Base-by-base conservation (phyloP, 2,888 invertebrate species). In the Aquatica leii region DNA sequence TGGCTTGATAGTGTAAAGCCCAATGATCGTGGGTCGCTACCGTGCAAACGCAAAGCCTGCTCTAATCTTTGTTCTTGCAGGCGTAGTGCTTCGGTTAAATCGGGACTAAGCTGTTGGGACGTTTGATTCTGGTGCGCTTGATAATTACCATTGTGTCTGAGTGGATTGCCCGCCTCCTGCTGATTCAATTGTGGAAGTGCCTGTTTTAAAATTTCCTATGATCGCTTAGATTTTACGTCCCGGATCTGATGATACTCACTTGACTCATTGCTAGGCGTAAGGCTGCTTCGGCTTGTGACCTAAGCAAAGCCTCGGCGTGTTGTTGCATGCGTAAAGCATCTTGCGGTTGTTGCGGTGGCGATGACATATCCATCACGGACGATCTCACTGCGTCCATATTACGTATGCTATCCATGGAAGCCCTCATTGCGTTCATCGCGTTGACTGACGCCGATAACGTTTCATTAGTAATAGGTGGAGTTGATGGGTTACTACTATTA, bases 271-370 rank as follows among this genome's bases (percentile, higher is more conserved):
- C 94, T 62, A 94, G 81, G 74, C 94, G 85, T 35, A 95, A 84
- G 4, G 91, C 91, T 0, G 93, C 93, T 79, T 94, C 94, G 0
- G 94, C 94, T 76, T 95, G 94, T 71, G 92, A 92, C 76, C 94
- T 85, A 17, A 95, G 83, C 54, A 94, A 83, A 0, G 91, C 92
- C 79, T 93, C 93, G 0, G 92, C 91, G 76, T 93, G 93, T 65
- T 81, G 81, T 68, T 84, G 82, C 79, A 85, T 82, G 71, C 82
- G 76, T 5, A 83, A 79, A 40, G 82, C 83, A 62, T 82, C 82
- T 59, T 81, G 80, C 56, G 79, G 80, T 52, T 76, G 74, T 64
- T 78, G 78, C 61, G 78, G 78, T 57, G 78, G 74, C 60, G 82
- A 73, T 41, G 78, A 75, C 77, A 81, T 81, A 66, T 85, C 86